phyloP scores from a whole-genome alignment of 2,113 vertebrate genomes.

The Forbesichthys agassizii region DNA sequence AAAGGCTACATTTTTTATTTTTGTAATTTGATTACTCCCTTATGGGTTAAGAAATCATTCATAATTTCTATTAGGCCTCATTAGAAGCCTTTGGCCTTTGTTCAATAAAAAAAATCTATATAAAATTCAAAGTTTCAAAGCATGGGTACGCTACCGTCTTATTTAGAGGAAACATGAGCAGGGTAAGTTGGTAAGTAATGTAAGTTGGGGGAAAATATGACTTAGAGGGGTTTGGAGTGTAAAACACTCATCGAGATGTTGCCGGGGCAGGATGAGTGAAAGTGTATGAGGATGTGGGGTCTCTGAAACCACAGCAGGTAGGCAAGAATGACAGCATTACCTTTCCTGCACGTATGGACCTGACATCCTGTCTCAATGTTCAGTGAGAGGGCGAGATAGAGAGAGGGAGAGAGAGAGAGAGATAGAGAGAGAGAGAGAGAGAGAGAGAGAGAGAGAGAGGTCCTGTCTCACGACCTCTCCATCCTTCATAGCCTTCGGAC shows the following conservation, averaged over 20 bases:
- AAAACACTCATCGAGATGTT: conserved; percentile 55
- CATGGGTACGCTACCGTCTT: too few relatives aligned
- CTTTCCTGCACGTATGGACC: conserved; percentile 59
- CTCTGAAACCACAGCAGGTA: conserved; percentile 76
- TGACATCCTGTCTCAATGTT: conserved; percentile 75
- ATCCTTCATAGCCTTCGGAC: too few relatives aligned
- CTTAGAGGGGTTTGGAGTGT: conserved; percentile 47
- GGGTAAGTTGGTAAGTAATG: background rate
- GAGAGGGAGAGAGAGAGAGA: conserved; percentile 19
- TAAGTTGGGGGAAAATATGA: background rate
- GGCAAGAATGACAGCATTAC: conserved; percentile 53
- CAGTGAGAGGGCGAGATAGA: conserved; percentile 27
- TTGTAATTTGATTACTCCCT: too few relatives aligned
- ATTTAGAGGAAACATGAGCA: too few relatives aligned
- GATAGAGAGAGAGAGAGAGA: conserved; percentile 18
- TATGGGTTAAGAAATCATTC: too few relatives aligned
- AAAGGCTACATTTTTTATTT: too few relatives aligned
- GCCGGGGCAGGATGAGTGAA: conserved; percentile 69
- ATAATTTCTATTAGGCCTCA: too few relatives aligned
- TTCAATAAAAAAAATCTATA: too few relatives aligned
- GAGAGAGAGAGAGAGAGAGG: conserved; percentile 10
- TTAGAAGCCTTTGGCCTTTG: too few relatives aligned
- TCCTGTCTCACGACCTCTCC: too few relatives aligned
- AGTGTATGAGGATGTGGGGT: conserved; percentile 73
- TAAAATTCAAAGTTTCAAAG: too few relatives aligned